Percentiles rank a stretch among this genome's conserved stretches.
Conservation (phyloP, 30 jellyfish, hydroid and myxozoan species). For the Nemopilema nomurai region DNA sequence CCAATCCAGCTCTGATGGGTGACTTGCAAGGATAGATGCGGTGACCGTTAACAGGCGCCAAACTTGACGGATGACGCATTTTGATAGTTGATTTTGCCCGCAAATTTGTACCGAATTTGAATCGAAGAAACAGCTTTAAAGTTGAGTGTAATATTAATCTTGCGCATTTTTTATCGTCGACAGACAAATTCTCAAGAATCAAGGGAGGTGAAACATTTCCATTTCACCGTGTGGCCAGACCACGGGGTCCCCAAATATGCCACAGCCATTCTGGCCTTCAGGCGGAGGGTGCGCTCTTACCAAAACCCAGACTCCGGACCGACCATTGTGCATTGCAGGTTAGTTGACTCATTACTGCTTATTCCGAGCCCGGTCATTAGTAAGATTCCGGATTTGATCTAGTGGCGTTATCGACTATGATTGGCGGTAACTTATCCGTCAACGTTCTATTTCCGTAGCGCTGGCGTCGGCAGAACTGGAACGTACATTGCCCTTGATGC, state of each 20-base stretch:
- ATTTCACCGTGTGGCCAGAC: slow-evolving; percentile 96
- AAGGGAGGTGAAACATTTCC: slow-evolving; percentile 92
- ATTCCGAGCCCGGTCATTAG: not conserved
- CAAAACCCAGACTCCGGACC: slow-evolving; percentile 85
- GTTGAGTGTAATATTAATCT: too few species aligned
- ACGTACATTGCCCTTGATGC: slow-evolving; percentile 84
- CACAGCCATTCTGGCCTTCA: slow-evolving; percentile 77
- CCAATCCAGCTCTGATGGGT: too few species aligned
- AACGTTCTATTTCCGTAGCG: too few species aligned
- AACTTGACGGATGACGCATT: too few species aligned
- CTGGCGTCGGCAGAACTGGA: slow-evolving; percentile 99
- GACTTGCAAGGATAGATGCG: too few species aligned
- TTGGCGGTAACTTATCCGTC: too few species aligned
- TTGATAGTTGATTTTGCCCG: too few species aligned
- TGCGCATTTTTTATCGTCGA: not conserved
- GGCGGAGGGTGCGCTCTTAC: slow-evolving; percentile 80
- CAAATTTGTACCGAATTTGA: too few species aligned
- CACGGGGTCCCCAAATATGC: slow-evolving; percentile 94
- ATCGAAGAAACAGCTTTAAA: too few species aligned
- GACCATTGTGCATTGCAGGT: slow-evolving; percentile 93
- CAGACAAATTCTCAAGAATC: slow-evolving; percentile 73
- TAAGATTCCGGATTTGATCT: not conserved
- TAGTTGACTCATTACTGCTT: not conserved
- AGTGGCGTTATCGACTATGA: not conserved
- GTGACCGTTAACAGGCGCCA: too few species aligned